Evolutionary conservation across 2,113 vertebrate genomes (phyloP), one percentile per base, ranked within the genome.

Genomic region (Geococcyx californianus): DNA sequence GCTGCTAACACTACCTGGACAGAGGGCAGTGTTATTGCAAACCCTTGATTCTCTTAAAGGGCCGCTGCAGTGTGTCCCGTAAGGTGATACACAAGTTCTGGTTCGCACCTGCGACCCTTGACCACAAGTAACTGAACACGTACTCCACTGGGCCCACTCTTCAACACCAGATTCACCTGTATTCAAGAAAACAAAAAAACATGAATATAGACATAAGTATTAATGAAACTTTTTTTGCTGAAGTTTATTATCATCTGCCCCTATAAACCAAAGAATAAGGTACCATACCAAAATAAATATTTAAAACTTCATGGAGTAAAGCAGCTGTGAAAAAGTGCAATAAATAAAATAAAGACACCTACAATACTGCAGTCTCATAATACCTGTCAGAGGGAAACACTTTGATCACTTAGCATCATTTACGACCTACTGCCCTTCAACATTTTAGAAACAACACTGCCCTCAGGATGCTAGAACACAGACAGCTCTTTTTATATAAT

Each of bases 1-100:
- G 98, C 98, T 98, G 98, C 99, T 99, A 99, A 99, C 99, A 99
- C 99, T 99, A 99, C 99, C 99, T 99, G 99, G 99, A 99, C 99
- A 99, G 99, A 98, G 99, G 99, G 98, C 99, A 99, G 99, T 99
- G 99, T 99, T 99, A 99, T 99, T 99, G 99, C 99, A 99, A 99
- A 99, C 98, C 99, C 99, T 99, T 99, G 99, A 99, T 99, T 99
- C 99, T 99, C 99, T 99, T 99, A 99, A 99, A 98, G 99, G 99
- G 99, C 99, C 99, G 99, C 98, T 99, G 99, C 99, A 99, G 99
- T 99, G 99, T 98, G 99, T 99, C 99, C 99, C 99, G 97, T 99
- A 99, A 99, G 99, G 99, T 98, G 99, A 99, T 99, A 99, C 98
- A 99, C 99, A 99, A 98, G 99, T 99, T 99, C 99, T 99, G 98